Percentiles rank a stretch among this genome's conserved stretches.
These are phyloP conservation scores for Athene noctua DNA, from an alignment of 2,113 vertebrate genomes.

Conservation along the genomic window DNA sequence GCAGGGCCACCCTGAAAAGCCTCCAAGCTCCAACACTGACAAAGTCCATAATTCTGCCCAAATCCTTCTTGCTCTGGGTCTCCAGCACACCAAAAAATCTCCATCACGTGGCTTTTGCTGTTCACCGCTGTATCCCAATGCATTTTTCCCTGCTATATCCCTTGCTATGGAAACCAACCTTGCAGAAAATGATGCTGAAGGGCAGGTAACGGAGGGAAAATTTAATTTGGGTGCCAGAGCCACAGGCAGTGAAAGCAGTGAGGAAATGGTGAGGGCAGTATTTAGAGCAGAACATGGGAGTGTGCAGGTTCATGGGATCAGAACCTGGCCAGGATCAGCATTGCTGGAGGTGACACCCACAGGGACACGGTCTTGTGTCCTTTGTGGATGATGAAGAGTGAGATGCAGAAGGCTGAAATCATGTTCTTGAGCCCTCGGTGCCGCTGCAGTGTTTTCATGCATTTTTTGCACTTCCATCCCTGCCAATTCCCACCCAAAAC, in stretches of 20 bases:
- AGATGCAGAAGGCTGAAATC: background rate
- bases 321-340: background rate
- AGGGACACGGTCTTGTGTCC: rapidly evolving
- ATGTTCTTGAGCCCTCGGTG: rapidly evolving
- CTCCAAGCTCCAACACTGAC: background rate
- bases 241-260: background rate
- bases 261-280: background rate
- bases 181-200: rapidly evolving
- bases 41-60: background rate
- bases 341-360: background rate
- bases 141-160: background rate
- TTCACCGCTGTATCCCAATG: background rate
- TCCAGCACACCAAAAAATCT: background rate
- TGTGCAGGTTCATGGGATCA: background rate
- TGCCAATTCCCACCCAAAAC: background rate
- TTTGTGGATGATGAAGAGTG: background rate
- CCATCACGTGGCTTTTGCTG: rapidly evolving
- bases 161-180: background rate
- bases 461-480: background rate
- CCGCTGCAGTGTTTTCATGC: background rate
- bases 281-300: background rate
- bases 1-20: background rate
- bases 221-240: rapidly evolving
- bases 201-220: background rate
- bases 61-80: background rate